Evolutionary conservation across 1,140 invertebrate genomes (phyloP), one percentile per base, ranked within the genome.

Genomic region (Periplaneta americana): DNA sequence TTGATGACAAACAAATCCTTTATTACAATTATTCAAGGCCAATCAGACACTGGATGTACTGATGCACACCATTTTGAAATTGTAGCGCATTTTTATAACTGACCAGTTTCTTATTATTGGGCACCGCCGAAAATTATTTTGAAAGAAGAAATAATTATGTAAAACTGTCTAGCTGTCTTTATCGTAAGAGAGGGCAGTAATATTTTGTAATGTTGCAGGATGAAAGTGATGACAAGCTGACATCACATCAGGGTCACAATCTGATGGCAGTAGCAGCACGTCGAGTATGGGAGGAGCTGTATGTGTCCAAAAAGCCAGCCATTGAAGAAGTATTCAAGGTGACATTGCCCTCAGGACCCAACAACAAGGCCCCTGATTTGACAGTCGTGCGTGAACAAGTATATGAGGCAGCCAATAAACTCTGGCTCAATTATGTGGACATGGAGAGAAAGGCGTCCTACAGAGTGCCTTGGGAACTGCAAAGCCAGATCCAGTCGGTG

Each of bases 241-340:
- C 93, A 74, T 92, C 95, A 82, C 91, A 96, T 84, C 95, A 96
- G 89, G 94, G 92, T 79, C 93, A 96, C 80, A 96, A 97, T 88
- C 89, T 98, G 39, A 96, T 99, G 89, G 93, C 95, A 4, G 94
- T 94, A 18, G 97, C 97, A 22, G 97, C 98, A 0, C 94, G 93
- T 48, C 92, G 97, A 83, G 97, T 99, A 0, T 99, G 98, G 98
- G 97, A 98, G 85, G 98, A 99, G 88, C 88, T 99, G 11, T 99
- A 98, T 86, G 94, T 97, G 2, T 97, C 94, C 85, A 99, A 99
- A 86, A 99, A 99, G 89, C 96, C 97, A 0, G 96, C 98, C 4
- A 96, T 97, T 80, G 95, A 97, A 86, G 96, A 97, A 86, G 88
- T 88, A 32, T 98, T 98, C 86, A 98, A 98, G 89, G 93, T 96